A percentile compares a stretch with the other conserved stretches of the same genome.
Evolutionary conservation across 92 coral and sea anemone genomes (phyloP).

Genomic region (Muricea muricata): DNA sequence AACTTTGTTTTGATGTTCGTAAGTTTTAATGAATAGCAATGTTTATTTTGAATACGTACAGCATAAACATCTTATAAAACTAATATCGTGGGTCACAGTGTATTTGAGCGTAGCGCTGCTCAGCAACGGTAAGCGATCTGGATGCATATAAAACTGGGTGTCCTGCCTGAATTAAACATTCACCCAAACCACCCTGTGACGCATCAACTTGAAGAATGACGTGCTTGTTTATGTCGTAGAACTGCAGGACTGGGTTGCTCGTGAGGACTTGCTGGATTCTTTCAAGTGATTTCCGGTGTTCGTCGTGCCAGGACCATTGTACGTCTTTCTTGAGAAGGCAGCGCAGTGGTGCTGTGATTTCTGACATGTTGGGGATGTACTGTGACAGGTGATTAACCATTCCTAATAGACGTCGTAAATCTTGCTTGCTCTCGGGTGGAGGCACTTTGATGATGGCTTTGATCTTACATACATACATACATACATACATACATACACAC

Average conservation of each 20-base stretch:
- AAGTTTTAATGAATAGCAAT: too few species aligned
- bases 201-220: conserved; percentile 70
- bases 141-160: conserved; percentile 64
- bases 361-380: conserved; percentile 38
- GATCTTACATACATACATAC: too few species aligned
- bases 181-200: conserved; percentile 63
- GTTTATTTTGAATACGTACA: too few species aligned
- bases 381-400: conserved; percentile 50
- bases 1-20: too few species aligned
- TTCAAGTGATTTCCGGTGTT: conserved; percentile 47
- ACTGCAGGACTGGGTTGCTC: conserved; percentile 54
- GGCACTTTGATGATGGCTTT: conserved; percentile 48
- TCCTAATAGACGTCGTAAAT: conserved; percentile 26
- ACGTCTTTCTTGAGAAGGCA: conserved; percentile 36
- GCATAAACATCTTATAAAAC: too few species aligned
- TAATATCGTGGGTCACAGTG: too few species aligned
- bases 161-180: conserved; percentile 64
- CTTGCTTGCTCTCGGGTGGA: conserved; percentile 37
- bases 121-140: conserved; percentile 42
- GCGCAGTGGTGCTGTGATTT: conserved; percentile 35
- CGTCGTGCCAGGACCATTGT: conserved; percentile 54
- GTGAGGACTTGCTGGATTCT: conserved; percentile 58
- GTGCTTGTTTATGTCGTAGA: conserved; percentile 55
- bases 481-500: too few species aligned
- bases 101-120: conserved; percentile 51